Evolutionary conservation across 2,888 invertebrate species (phyloP), one percentile per base, ranked within the genome.

Genomic region (Oscheius myriophilus): DNA sequence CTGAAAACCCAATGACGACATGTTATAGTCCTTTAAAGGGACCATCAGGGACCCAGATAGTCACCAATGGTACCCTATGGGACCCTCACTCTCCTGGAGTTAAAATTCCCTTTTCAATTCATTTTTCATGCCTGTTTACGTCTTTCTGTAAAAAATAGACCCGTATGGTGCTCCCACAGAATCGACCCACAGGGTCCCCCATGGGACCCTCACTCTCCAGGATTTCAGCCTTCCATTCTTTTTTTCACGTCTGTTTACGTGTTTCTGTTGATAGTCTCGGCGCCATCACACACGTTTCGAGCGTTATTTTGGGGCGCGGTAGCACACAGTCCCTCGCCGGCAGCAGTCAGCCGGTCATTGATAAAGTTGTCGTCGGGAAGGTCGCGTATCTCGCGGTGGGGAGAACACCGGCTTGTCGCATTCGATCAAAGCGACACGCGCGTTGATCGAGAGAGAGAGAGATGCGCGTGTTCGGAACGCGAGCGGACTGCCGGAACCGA

Each of bases 391-490:
- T 33, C 4, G 33, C 9, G 33, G 33, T 18, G 39, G 61, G 33
- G 49, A 61, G 61, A 61, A 61, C 61, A 61, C 61, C 26, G 54
- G 46, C 65, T 43, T 65, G 65, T 65, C 65, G 54, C 65, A 65
- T 65, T 65, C 65, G 65, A 65, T 65, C 65, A 65, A 55, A 54
- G 49, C 46, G 55, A 65, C 65, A 65, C 65, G 57, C 63, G 63
- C 26, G 33, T 52, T 52, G 52, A 63, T 63, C 51, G 49, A 62
- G 41, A 63, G 52, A 52, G 51, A 52, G 42, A 63, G 52, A 52
- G 51, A 52, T 52, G 63, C 61, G 61, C 46, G 61, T 49, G 57
- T 33, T 33, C 33, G 4, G 4, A 33, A 57, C 25, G 46, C 61
- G 61, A 49, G 46, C 61, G 53, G 18, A 42, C 41, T 23, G 23